phyloP scores from a whole-genome alignment of 2,113 vertebrate species.

The Orycteropus afer region DNA sequence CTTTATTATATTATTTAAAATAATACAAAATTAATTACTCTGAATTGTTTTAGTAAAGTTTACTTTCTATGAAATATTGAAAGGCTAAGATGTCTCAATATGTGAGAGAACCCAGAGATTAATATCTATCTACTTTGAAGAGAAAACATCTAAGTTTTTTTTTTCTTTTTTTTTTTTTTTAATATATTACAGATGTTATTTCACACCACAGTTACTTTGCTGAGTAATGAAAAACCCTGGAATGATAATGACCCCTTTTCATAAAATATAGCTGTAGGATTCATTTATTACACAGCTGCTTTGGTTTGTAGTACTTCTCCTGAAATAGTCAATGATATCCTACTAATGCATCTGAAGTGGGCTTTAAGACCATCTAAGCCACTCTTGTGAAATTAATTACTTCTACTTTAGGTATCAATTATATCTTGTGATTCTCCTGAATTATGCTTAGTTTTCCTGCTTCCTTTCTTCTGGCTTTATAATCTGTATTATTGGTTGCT shows the following conservation, averaged over 20 bases:
- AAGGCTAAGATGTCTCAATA: constrained; percentile 43
- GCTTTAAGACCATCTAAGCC: constrained; percentile 69
- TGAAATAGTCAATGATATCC: constrained; percentile 78
- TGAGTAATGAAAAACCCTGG: constrained; percentile 82
- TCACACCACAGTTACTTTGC: constrained; percentile 83
- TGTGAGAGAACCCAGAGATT: constrained; percentile 23
- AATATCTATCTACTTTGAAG: constrained; percentile 71
- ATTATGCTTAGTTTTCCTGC: not conserved
- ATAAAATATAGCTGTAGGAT: constrained; percentile 76
- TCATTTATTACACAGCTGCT: constrained; percentile 69
- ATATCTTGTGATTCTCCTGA: constrained; percentile 58
- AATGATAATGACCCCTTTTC: constrained; percentile 85
- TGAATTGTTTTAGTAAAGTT: constrained; percentile 55
- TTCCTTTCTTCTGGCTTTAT: constrained; percentile 67
- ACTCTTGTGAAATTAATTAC: constrained; percentile 80
- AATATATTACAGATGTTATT: constrained; percentile 82
- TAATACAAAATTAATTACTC: constrained; percentile 27
- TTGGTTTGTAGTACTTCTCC: constrained; percentile 79
- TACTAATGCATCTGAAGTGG: constrained; percentile 80
- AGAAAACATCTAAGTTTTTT: constrained; percentile 79
- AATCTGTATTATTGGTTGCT: constrained; percentile 22
- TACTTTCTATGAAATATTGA: constrained; percentile 39
- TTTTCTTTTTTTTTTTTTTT: no score
- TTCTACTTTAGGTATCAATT: constrained; percentile 77
- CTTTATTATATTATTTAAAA: constrained; percentile 26